These are phyloP conservation scores for Ctena decussata DNA, from an alignment of 2,888 invertebrate genomes.

Conservation along the genomic window DNA sequence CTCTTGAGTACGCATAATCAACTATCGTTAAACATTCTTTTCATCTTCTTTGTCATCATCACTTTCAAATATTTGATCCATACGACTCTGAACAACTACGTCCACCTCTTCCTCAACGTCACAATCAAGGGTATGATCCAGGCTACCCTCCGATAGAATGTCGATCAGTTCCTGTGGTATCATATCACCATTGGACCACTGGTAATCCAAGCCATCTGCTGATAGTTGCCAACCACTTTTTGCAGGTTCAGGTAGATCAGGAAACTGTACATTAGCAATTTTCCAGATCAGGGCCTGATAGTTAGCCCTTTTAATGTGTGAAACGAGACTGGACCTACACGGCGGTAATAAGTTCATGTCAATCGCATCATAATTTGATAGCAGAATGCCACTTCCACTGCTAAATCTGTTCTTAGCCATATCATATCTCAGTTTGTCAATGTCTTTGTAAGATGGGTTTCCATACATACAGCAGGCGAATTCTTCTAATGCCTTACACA, in stretches of 20 bases:
- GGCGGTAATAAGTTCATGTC: neutral
- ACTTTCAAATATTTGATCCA: neutral
- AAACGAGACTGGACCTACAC: neutral
- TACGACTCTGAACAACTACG: too few species aligned
- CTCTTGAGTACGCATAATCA: too few species aligned
- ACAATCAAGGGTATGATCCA: neutral
- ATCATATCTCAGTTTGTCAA: constrained; percentile 21
- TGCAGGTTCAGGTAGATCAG: neutral
- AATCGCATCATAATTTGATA: neutral
- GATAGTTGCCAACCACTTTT: neutral
- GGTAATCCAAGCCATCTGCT: neutral
- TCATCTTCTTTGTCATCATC: neutral
- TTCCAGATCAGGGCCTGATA: neutral
- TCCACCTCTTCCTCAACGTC: neutral
- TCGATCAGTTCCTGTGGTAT: neutral
- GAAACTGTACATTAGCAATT: neutral
- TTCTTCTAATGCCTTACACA: neutral
- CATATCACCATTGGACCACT: neutral
- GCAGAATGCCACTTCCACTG: neutral
- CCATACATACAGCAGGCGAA: constrained; percentile 14
- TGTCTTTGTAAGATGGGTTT: neutral
- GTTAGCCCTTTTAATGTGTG: neutral
- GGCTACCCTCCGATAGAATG: neutral
- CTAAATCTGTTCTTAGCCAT: constrained; percentile 12
- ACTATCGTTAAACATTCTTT: too few species aligned